Percentiles rank a stretch among this genome's conserved stretches.
These are phyloP conservation scores for Dendrocopos noguchii DNA, from an alignment of 2,113 vertebrate species.

Conservation along the genomic window DNA sequence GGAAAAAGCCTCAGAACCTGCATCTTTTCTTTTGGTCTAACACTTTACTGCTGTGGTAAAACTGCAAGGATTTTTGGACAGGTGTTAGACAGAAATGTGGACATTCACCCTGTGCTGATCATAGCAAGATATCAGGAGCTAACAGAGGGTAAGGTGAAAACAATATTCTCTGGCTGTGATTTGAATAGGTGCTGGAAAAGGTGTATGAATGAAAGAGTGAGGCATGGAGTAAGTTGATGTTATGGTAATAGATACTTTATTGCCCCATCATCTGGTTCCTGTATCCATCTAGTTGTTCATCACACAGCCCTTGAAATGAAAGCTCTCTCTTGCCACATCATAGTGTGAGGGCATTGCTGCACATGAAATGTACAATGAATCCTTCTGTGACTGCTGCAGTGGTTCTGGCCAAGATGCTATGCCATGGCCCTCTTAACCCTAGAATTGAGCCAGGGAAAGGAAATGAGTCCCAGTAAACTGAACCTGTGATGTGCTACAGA, in stretches of 20 bases:
- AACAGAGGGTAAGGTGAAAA: background rate
- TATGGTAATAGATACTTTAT: background rate
- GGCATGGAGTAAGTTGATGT: background rate
- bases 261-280: background rate
- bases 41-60: background rate
- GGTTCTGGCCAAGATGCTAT: background rate
- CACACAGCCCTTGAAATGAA: background rate
- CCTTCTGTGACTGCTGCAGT: background rate
- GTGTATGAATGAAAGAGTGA: background rate
- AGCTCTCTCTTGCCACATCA: background rate
- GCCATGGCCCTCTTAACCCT: background rate
- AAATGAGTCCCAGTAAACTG: background rate
- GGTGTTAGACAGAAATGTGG: background rate
- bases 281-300: background rate
- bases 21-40: background rate
- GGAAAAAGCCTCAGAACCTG: background rate
- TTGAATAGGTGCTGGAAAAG: background rate
- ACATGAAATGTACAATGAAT: background rate
- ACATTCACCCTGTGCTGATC: rapidly evolving
- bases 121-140: background rate
- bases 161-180: background rate
- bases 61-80: background rate
- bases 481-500: background rate
- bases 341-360: background rate
- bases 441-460: background rate